Conservation (phyloP, 2,797 vertebrate genomes). For the Psittacula derbiana region DNA sequence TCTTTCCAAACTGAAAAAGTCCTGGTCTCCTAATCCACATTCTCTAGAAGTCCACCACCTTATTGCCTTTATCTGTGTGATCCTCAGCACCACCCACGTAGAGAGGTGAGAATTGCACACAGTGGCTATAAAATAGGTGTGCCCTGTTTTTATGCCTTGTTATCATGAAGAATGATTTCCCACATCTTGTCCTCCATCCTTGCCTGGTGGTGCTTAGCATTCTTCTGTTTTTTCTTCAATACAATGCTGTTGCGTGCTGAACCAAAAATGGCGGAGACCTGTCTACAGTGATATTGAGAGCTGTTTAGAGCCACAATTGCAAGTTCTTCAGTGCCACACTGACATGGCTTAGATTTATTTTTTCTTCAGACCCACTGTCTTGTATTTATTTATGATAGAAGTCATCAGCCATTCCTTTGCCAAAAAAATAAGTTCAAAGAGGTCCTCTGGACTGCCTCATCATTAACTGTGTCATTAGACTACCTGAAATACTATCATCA, state of each 20-base stretch:
- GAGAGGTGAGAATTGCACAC: not conserved
- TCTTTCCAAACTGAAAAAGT: not conserved
- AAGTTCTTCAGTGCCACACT: not conserved
- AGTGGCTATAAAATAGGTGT: not conserved
- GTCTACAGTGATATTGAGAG: not conserved
- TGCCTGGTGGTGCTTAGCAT: not conserved
- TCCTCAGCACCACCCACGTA: not conserved
- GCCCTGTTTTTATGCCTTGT: not conserved
- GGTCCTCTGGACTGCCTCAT: not conserved
- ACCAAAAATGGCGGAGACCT: not conserved
- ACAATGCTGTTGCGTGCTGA: not conserved
- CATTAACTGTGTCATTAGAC: not conserved
- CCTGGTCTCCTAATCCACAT: not conserved
- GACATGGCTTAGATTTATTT: not conserved
- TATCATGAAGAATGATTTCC: not conserved
- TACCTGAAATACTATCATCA: not conserved
- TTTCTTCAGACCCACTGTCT: not conserved
- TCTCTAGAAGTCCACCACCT: not conserved
- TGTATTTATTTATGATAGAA: not conserved
- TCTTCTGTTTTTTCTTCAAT: not conserved
- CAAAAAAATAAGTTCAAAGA: not conserved
- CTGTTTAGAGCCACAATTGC: not conserved
- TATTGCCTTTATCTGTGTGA: not conserved
- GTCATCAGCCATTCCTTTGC: not conserved
- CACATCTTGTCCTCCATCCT: not conserved